A percentile compares a stretch with the other conserved stretches of the same genome.
phyloP scores from a whole-genome alignment of 2,113 vertebrate species.

The Hypanus sabinus region DNA sequence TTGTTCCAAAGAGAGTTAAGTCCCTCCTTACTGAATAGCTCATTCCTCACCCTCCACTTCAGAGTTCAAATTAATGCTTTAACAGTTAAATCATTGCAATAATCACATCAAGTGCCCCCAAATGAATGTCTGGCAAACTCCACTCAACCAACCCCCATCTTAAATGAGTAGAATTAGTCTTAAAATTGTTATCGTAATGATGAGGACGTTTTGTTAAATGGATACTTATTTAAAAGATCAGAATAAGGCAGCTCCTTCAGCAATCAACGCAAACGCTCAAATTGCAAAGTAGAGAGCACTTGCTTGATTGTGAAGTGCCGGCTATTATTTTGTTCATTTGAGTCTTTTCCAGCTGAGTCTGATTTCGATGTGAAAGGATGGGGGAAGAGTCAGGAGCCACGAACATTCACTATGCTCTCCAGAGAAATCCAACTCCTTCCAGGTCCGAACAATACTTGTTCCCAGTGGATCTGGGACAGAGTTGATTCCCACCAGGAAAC shows the following conservation, averaged over 20 bases:
- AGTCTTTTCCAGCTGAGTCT: constrained; percentile 71
- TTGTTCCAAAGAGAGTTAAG: no score
- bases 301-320: constrained; percentile 97
- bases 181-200: constrained; percentile 78
- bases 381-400: constrained; percentile 43
- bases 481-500: constrained; percentile 68
- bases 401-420: constrained; percentile 53
- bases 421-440: constrained; percentile 79
- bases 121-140: constrained; percentile 47
- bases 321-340: constrained; percentile 93
- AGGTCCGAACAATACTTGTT: constrained; percentile 54
- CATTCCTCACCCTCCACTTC: no score
- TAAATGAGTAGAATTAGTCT: constrained; percentile 84
- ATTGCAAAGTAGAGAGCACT: constrained; percentile 83
- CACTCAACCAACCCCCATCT: constrained; percentile 40
- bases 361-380: constrained; percentile 69
- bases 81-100: constrained; percentile 21
- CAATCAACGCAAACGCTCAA: constrained; percentile 93
- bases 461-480: constrained; percentile 72
- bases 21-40: no score
- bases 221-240: constrained; percentile 78
- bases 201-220: constrained; percentile 92
- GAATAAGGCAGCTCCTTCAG: constrained; percentile 69
- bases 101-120: constrained; percentile 52
- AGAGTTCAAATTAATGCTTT: not conserved